Base-by-base conservation (phyloP, 2,888 invertebrate genomes). In the Lithophane socia region DNA sequence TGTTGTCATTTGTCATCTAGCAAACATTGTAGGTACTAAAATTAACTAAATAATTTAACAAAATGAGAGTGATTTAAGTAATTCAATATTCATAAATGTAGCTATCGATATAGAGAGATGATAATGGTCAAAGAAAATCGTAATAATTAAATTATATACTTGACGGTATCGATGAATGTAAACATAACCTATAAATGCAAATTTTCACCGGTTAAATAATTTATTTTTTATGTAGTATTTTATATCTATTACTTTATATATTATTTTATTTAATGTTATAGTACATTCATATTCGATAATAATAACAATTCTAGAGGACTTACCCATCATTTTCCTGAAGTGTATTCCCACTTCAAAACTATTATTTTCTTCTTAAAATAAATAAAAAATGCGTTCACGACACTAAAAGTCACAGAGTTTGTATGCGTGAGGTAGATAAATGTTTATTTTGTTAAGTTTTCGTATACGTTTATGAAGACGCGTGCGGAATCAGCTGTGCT, bases 401-500 rank as follows among this genome's bases (percentile, higher is more conserved):
- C 92, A 93, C 91, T 80, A 85, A 83, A 85, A 86, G 87, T 91
- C 92, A 94, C 92, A 76, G 78, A 78, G 77, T 83, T 83, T 84
- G 75, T 85, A 73, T 79, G 84, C 85, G 84, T 88, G 90, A 92
- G 90, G 89, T 91, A 92, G 90, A 79, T 88, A 88, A 87, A 81
- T 78, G 79, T 85, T 84, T 88, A 86, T 89, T 87, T 87, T 79
- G 82, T 83, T 84, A 79, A 83, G 81, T 88, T 84, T 83, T 80
- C 79, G 76, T 87, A 77, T 89, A 87, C 91, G 92, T 88, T 90
- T 83, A 80, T 87, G 86, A 91, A 92, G 88, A 93, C 95, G 95
- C 95, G 94, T 94, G 88, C 89, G 91, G 90, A 91, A 93, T 92
- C 93, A 92, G 94, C 93, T 93, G 94, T 91, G 91, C 75, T 86